phyloP scores from a whole-genome alignment of 2,797 vertebrate genomes.

The Xerus rutilus region DNA sequence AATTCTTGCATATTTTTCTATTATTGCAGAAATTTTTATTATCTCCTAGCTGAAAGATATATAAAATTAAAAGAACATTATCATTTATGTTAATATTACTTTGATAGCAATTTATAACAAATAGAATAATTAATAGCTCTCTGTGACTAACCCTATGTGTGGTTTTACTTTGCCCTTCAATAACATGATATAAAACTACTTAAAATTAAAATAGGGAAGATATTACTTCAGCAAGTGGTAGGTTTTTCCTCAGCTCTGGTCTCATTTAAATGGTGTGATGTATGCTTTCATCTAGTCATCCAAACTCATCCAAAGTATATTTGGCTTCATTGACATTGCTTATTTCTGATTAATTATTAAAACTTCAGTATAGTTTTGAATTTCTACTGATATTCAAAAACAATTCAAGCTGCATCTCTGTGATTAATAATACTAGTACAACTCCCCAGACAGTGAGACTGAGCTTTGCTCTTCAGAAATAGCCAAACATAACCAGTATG shows the following conservation, averaged over 20 bases:
- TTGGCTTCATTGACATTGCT: constrained; percentile 75
- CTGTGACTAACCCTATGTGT: not conserved
- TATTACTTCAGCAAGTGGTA: not conserved
- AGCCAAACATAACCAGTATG: not conserved
- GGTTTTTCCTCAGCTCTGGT: not conserved
- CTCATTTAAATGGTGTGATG: not conserved
- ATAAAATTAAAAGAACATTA: not conserved
- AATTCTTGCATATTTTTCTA: not conserved
- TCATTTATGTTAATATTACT: not conserved
- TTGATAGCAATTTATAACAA: constrained; percentile 25
- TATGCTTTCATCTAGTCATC: not conserved
- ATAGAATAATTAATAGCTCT: not conserved
- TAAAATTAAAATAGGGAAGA: not conserved
- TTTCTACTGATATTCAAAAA: constrained; percentile 71
- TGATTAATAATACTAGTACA: constrained; percentile 58
- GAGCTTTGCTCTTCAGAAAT: constrained; percentile 66
- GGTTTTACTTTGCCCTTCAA: not conserved
- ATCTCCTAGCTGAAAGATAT: not conserved
- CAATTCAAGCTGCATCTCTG: constrained; percentile 30
- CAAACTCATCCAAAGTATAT: not conserved
- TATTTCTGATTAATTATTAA: constrained; percentile 84
- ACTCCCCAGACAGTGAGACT: constrained; percentile 72
- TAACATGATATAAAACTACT: not conserved
- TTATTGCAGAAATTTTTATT: not conserved
- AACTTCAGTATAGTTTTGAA: constrained; percentile 75